Evolutionary conservation across 2,888 invertebrate genomes (phyloP), one percentile per base, ranked within the genome.

Genomic region (Lapara coniferarum): DNA sequence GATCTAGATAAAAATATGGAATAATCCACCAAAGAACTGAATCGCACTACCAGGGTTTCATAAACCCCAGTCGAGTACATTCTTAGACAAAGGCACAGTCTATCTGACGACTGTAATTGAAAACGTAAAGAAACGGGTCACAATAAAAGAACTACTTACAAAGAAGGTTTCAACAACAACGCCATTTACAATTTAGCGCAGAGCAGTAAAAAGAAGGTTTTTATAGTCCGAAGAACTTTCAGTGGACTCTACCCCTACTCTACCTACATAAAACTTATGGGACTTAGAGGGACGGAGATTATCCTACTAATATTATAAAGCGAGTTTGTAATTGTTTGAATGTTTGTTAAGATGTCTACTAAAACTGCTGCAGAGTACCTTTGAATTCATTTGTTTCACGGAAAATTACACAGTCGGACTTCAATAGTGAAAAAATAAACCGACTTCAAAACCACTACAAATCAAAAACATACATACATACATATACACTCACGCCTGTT

Each of bases 51-150:
- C 25, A 49, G 63, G 19, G 63, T 19, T 49, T 63, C 63, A 46
- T 63, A 49, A 63, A 46, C 12, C 19, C 46, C 4, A 46, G 19
- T 63, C 30, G 49, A 63, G 63, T 19, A 49, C 49, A 63, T 49
- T 63, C 46, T 19, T 63, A 63, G 63, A 63, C 63, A 63, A 63
- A 63, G 63, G 49, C 63, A 46, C 46, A 63, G 63, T 49, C 63
- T 63, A 63, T 63, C 63, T 63, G 59, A 59, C 63, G 46, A 13
- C 63, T 49, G 63, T 63, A 63, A 63, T 63, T 63, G 63, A 63
- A 63, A 63, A 49, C 49, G 19, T 49, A 63, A 63, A 63, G 63
- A 63, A 59, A 63, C 46, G 49, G 63, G 63, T 49, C 63, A 63
- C 63, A 63, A 63, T 63, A 63, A 63, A 63, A 49, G 49, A 63